Evolutionary conservation across 2,888 invertebrate genomes (phyloP).

Genomic region (Subacronicta megacephala): DNA sequence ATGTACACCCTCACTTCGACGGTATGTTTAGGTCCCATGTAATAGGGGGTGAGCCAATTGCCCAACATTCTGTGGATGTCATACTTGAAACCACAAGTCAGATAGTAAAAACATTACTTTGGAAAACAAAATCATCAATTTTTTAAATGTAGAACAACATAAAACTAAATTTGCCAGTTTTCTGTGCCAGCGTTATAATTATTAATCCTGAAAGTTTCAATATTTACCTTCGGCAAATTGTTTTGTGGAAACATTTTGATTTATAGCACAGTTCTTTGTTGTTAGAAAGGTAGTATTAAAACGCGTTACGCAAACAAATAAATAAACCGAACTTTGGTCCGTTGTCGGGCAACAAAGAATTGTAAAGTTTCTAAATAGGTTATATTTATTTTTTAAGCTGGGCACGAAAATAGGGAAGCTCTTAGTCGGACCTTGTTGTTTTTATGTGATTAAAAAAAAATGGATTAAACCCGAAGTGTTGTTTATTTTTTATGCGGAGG

Average conservation of each 20-base stretch:
- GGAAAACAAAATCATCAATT: background rate
- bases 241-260: constrained; percentile 64
- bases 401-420: background rate
- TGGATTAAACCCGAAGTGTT: background rate
- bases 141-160: constrained; percentile 8
- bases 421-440: background rate
- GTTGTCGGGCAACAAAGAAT: constrained; percentile 20
- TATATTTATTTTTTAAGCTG: constrained; percentile 31
- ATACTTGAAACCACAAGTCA: too few species aligned
- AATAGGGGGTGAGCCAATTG: too few species aligned
- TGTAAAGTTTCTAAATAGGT: constrained; percentile 22
- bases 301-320: constrained; percentile 47
- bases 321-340: constrained; percentile 28
- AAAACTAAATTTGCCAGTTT: constrained; percentile 9
- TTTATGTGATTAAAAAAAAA: background rate
- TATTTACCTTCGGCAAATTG: constrained; percentile 63
- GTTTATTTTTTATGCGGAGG: background rate
- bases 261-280: constrained; percentile 63
- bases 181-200: constrained; percentile 40
- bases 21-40: too few species aligned
- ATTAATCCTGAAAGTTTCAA: constrained; percentile 58
- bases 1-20: too few species aligned
- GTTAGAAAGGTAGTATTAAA: constrained; percentile 44
- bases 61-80: too few species aligned
- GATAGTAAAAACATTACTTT: too few species aligned